These are phyloP conservation scores for Brachionus rotundiformis DNA, from an alignment of 1,140 invertebrate genomes.

Conservation along the genomic window DNA sequence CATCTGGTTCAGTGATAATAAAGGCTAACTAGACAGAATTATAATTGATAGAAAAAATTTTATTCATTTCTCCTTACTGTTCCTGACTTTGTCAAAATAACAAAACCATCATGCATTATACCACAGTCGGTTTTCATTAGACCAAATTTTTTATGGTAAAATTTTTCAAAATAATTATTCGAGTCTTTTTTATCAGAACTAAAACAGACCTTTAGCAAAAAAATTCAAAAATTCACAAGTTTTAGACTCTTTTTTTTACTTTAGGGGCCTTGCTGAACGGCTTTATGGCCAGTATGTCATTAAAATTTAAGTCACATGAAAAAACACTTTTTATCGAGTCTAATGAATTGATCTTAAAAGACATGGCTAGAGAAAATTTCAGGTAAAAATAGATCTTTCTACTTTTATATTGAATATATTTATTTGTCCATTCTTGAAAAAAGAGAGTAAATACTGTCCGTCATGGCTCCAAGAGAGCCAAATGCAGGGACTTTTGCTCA, in stretches of 20 bases:
- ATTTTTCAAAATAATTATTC: constrained; percentile 6
- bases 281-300: constrained; percentile 41
- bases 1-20: not conserved
- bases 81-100: constrained; percentile 21
- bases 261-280: constrained; percentile 21
- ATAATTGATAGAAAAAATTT: not conserved
- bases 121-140: not conserved
- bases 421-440: not conserved
- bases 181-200: constrained; percentile 10
- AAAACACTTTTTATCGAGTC: constrained; percentile 3
- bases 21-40: constrained; percentile 1
- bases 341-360: not conserved
- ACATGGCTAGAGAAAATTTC: not conserved
- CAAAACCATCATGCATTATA: not conserved
- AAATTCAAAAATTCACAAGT: not conserved
- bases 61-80: not conserved
- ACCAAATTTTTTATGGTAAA: not conserved
- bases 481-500: constrained; percentile 20
- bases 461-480: constrained; percentile 14
- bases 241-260: not conserved
- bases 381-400: not conserved
- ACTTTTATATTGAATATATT: constrained; percentile 33
- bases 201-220: not conserved
- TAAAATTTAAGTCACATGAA: not conserved
- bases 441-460: not conserved